Evolutionary conservation across 2,797 vertebrate species (phyloP).

Genomic region (Argentina silus): DNA sequence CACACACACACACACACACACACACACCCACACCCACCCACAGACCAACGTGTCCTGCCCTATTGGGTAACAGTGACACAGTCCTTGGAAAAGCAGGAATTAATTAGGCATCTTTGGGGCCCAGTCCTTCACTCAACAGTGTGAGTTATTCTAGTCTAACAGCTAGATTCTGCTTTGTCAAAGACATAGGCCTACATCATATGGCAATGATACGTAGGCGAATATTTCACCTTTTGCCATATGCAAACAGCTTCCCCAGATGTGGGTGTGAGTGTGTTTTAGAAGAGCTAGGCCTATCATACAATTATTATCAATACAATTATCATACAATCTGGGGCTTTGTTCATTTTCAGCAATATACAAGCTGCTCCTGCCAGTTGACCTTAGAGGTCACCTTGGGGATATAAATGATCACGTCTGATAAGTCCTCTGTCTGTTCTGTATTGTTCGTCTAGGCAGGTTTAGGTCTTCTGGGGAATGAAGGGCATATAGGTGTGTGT

Average conservation of each 20-base stretch:
- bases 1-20: neutral
- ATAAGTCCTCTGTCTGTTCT: slow-evolving; percentile 40
- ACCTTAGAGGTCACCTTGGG: slow-evolving; percentile 46
- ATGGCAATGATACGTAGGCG: too few species aligned
- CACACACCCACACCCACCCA: slow-evolving; percentile 12
- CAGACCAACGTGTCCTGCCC: slow-evolving; percentile 27
- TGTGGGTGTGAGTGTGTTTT: neutral
- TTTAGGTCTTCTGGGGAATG: neutral
- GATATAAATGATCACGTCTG: slow-evolving; percentile 56
- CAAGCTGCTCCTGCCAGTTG: slow-evolving; percentile 32
- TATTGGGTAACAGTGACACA: slow-evolving; percentile 17
- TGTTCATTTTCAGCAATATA: neutral
- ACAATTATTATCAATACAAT: neutral
- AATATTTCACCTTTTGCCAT: too few species aligned
- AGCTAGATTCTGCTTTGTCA: neutral
- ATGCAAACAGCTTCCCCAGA: too few species aligned
- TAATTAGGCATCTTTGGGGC: slow-evolving; percentile 33
- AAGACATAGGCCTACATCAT: too few species aligned
- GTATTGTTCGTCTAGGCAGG: slow-evolving; percentile 38
- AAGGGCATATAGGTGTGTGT: neutral
- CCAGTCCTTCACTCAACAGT: neutral
- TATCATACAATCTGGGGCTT: neutral
- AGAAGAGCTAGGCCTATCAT: neutral
- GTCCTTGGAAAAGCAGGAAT: slow-evolving; percentile 30
- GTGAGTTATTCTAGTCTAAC: neutral